Evolutionary conservation across 2,797 vertebrate species (phyloP).

Genomic region (Carcharodon carcharias): DNA sequence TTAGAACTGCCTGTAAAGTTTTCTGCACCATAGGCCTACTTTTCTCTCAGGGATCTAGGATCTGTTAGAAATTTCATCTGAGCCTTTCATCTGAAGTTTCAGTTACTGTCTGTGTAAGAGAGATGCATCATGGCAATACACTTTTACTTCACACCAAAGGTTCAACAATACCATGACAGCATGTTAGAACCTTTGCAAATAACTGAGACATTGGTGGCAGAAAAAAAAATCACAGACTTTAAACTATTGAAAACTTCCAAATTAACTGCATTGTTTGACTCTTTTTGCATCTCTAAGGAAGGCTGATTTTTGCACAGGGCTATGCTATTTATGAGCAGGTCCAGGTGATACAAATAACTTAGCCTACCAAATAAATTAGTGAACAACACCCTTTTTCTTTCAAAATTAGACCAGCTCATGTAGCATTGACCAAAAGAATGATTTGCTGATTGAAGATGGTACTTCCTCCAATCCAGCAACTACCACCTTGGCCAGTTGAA

Average conservation of each 20-base stretch:
- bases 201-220: neutral
- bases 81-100: neutral
- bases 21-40: neutral
- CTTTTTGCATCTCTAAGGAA: neutral
- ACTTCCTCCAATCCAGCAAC: no score
- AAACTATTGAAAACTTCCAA: neutral
- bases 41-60: neutral
- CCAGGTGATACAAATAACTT: neutral
- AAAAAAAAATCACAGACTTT: neutral
- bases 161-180: neutral
- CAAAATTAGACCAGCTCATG: neutral
- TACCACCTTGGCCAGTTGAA: no score
- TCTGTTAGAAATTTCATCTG: neutral
- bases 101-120: neutral
- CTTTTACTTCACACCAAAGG: no score
- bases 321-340: neutral
- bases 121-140: neutral
- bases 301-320: no score
- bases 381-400: neutral
- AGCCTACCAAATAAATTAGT: neutral
- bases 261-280: neutral
- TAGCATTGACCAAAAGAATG: neutral
- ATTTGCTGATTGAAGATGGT: no score
- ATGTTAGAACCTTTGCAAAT: neutral
- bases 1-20: neutral